Percentiles rank a stretch among this genome's conserved stretches.
phyloP scores from a whole-genome alignment of 2,888 invertebrate genomes.

The Nebria salina region DNA sequence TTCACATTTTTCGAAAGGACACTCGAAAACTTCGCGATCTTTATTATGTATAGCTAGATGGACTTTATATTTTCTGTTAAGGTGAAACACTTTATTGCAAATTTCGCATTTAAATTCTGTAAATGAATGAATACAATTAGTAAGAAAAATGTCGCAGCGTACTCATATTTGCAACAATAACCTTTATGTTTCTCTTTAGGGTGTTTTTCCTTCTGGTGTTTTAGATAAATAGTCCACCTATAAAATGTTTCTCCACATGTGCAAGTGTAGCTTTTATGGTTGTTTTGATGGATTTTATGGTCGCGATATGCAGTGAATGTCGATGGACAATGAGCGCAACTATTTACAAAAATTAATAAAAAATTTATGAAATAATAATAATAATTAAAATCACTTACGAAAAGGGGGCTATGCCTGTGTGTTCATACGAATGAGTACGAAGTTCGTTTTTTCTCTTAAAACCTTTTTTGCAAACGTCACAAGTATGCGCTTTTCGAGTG shows the following conservation, averaged over 20 bases:
- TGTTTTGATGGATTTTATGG: constrained; percentile 54
- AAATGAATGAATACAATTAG: constrained; percentile 4
- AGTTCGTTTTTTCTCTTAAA: constrained; percentile 33
- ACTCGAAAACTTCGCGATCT: constrained; percentile 23
- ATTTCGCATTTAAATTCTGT: constrained; percentile 21
- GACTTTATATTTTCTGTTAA: constrained; percentile 14
- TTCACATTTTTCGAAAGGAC: constrained; percentile 30
- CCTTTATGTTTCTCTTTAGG: constrained; percentile 51
- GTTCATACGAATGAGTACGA: constrained; percentile 42
- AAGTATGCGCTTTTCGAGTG: constrained; percentile 31
- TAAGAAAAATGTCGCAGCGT: neutral
- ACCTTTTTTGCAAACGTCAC: constrained; percentile 25
- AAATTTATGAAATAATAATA: too few relatives aligned
- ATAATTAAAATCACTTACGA: constrained; percentile 47
- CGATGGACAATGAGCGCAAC: constrained; percentile 53
- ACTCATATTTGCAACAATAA: neutral
- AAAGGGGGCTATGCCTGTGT: constrained; percentile 51
- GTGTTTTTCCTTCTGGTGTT: constrained; percentile 53
- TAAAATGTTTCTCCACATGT: constrained; percentile 55
- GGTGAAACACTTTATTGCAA: constrained; percentile 26
- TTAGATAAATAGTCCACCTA: constrained; percentile 53
- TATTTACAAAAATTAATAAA: constrained; percentile 29
- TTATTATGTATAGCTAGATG: constrained; percentile 26
- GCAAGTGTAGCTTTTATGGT: constrained; percentile 55
- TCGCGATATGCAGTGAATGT: constrained; percentile 51